Evolutionary conservation across 2,113 vertebrate species (phyloP).

Genomic region (Urocitellus parryii): DNA sequence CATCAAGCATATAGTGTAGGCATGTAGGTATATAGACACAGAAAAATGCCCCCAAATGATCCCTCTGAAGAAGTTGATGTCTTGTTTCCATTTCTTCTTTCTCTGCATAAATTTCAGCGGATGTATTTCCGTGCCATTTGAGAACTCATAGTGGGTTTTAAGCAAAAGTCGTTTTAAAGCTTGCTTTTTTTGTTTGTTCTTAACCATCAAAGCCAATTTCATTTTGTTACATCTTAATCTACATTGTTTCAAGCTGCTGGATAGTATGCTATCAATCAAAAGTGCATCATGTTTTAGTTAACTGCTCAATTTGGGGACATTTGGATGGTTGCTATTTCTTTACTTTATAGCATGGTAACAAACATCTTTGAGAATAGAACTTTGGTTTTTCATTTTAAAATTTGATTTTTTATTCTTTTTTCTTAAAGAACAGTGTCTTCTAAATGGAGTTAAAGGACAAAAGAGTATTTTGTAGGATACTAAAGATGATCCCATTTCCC

Average conservation of each 20-base stretch:
- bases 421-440: neutral
- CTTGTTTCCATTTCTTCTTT: neutral
- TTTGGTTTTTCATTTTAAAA: neutral
- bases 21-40: too few species aligned
- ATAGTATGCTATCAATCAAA: too few species aligned
- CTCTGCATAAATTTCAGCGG: neutral
- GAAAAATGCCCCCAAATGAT: neutral
- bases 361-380: neutral
- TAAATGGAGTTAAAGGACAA: neutral
- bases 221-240: neutral
- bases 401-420: neutral
- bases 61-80: neutral
- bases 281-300: neutral
- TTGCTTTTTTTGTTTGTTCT: neutral
- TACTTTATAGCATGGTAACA: neutral
- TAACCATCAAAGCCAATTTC: neutral
- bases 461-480: neutral
- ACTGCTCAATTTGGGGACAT: neutral
- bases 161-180: conserved; percentile 20
- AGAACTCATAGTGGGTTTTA: neutral
- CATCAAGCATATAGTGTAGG: fast-evolving
- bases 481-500: neutral
- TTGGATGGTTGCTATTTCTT: neutral
- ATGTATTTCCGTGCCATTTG: neutral
- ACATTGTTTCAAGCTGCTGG: neutral